Evolutionary conservation across 2,797 vertebrate species (phyloP).

Genomic region (Orestias chungarensis): DNA sequence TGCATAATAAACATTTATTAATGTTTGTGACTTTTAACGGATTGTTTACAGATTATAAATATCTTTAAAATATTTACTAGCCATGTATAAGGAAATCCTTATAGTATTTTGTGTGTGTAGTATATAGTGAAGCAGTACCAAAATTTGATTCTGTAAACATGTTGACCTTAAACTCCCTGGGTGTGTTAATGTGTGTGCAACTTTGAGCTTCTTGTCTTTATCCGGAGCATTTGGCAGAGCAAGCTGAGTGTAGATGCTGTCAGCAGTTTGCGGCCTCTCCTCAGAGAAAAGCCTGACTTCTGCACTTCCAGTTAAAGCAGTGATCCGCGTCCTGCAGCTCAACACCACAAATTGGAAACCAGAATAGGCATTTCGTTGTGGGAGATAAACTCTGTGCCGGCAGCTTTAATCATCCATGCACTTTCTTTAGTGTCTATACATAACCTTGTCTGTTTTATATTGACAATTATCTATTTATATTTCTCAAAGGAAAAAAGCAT

Average conservation of each 20-base stretch:
- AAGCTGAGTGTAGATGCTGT: slow-evolving; percentile 20
- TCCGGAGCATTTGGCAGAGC: slow-evolving; percentile 7
- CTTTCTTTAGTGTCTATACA: not conserved
- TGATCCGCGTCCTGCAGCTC: slow-evolving; percentile 32
- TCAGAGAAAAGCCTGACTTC: slow-evolving; percentile 49
- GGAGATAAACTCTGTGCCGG: slow-evolving; percentile 8
- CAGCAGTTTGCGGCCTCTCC: slow-evolving; percentile 39
- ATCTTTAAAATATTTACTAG: too few relatives aligned
- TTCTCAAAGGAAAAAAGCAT: not conserved
- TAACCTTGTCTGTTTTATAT: not conserved
- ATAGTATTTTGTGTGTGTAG: too few relatives aligned
- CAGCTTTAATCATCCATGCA: slow-evolving; percentile 11
- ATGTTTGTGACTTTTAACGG: too few relatives aligned
- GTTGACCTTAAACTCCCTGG: slow-evolving; percentile 1
- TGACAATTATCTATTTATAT: not conserved
- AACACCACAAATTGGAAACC: slow-evolving; percentile 23
- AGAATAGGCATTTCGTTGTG: slow-evolving; percentile 14
- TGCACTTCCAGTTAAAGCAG: slow-evolving; percentile 36
- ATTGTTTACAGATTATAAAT: too few relatives aligned
- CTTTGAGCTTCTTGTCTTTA: slow-evolving; percentile 25
- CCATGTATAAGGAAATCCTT: too few relatives aligned
- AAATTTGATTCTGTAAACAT: not conserved
- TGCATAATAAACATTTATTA: too few relatives aligned
- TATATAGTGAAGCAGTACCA: too few relatives aligned
- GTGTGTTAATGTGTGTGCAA: not conserved